These are phyloP conservation scores for Zaprionus gabonicus DNA, from an alignment of 1,140 invertebrate genomes.

Conservation along the genomic window DNA sequence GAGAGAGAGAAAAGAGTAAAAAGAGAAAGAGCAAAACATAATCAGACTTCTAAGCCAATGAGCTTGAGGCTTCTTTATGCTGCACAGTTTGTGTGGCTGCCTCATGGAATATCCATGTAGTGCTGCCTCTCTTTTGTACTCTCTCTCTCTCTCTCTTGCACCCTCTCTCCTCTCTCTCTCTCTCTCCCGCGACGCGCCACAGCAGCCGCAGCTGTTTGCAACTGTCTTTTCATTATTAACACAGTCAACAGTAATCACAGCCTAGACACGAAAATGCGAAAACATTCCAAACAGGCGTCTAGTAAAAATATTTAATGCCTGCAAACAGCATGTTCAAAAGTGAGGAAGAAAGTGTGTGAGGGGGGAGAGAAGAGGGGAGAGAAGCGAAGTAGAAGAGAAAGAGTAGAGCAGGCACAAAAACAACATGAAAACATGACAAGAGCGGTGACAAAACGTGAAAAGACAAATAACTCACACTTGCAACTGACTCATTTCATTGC, in stretches of 20 bases:
- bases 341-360: constrained; percentile 32
- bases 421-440: constrained; percentile 53
- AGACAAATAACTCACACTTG: constrained; percentile 79
- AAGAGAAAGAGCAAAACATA: neutral
- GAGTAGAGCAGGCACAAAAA: constrained; percentile 13
- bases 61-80: constrained; percentile 1
- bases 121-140: too few species aligned
- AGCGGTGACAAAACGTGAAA: constrained; percentile 67
- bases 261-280: constrained; percentile 58
- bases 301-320: constrained; percentile 81
- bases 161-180: neutral
- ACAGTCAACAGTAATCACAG: constrained; percentile 79
- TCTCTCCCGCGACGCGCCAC: neutral
- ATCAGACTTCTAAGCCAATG: constrained; percentile 18
- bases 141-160: too few species aligned
- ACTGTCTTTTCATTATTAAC: constrained; percentile 79
- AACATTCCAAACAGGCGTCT: constrained; percentile 73
- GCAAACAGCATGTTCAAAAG: constrained; percentile 64
- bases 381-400: neutral
- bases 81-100: neutral
- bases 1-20: neutral
- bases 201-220: constrained; percentile 71
- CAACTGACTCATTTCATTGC: constrained; percentile 50
- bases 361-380: neutral
- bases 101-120: neutral